Evolutionary conservation across 2,888 invertebrate genomes (phyloP), one percentile per base, ranked within the genome.

Genomic region (Leptopilina syphax): DNA sequence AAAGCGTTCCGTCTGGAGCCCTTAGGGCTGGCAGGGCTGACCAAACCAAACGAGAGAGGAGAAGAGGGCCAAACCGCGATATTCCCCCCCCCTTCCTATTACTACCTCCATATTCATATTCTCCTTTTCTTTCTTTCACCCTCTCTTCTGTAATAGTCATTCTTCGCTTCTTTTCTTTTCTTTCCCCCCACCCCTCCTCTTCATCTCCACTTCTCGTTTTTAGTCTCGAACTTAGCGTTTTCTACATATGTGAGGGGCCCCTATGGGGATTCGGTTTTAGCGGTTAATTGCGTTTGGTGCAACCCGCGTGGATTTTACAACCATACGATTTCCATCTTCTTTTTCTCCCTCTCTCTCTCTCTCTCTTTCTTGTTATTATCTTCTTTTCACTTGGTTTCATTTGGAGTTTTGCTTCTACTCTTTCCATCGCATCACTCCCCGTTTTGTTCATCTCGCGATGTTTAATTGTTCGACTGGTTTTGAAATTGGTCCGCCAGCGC

Each of bases 1-100:
- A 92, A 92, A 91, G 92, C 91, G 92, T 90, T 91, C 90, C 91
- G 92, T 91, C 92, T 92, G 91, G 91, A 89, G 91, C 92, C 92
- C 90, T 91, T 87, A 91, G 92, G 92, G 91, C 91, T 90, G 87
- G 88, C 90, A 89, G 89, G 89, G 88, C 89, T 89, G 90, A 89
- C 90, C 89, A 89, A 90, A 89, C 88, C 88, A 50, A 84, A 78
- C 81, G 85, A 85, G 85, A 86, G 87, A 86, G 87, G 86, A 85
- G 83, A 85, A 84, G 83, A 83, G 82, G 81, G 79, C 79, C 80
- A 81, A 77, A 83, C 80, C 83, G 81, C 84, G 83, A 84, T 83
- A 82, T 80, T 81, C 79, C 82, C 80, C 82, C 70, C 78, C 81
- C 67, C 82, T 83, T 83, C 83, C 81, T 80, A 77, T 79, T 83